Evolutionary conservation across 2,113 vertebrate genomes (phyloP).

Genomic region (Astatoreochromis straeleni): DNA sequence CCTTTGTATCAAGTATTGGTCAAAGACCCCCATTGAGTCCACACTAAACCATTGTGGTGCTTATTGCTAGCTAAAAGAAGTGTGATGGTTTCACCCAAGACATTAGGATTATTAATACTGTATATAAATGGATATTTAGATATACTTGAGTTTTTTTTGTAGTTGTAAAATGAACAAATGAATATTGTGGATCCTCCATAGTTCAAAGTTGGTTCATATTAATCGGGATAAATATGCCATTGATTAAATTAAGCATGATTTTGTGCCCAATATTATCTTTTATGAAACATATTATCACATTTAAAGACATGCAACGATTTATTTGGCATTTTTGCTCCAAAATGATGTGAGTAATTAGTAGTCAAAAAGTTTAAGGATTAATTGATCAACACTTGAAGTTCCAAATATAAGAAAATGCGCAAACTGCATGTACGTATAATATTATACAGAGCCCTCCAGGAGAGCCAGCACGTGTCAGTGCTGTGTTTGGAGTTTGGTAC

Average conservation of each 20-base stretch:
- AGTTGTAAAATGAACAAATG: neutral
- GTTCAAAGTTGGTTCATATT: neutral
- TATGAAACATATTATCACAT: neutral
- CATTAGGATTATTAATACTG: neutral
- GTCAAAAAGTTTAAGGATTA: neutral
- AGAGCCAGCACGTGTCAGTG: neutral
- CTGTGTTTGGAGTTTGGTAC: neutral
- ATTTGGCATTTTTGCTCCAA: neutral
- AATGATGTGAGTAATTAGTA: neutral
- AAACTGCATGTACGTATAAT: neutral
- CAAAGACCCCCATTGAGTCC: constrained; percentile 2
- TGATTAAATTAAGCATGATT: neutral
- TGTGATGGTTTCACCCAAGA: neutral
- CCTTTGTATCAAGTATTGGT: constrained; percentile 35
- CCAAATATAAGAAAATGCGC: neutral
- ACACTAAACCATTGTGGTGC: neutral
- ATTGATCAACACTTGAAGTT: neutral
- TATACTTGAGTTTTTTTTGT: neutral
- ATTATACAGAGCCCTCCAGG: neutral
- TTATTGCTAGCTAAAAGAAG: neutral
- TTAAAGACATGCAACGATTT: neutral
- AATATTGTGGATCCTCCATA: neutral
- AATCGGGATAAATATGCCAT: neutral
- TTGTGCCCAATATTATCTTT: neutral
- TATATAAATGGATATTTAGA: neutral